A percentile compares a stretch with the other conserved stretches of the same genome.
Conservation (phyloP, 2,113 vertebrate species). For the Lophotis ruficrista region DNA sequence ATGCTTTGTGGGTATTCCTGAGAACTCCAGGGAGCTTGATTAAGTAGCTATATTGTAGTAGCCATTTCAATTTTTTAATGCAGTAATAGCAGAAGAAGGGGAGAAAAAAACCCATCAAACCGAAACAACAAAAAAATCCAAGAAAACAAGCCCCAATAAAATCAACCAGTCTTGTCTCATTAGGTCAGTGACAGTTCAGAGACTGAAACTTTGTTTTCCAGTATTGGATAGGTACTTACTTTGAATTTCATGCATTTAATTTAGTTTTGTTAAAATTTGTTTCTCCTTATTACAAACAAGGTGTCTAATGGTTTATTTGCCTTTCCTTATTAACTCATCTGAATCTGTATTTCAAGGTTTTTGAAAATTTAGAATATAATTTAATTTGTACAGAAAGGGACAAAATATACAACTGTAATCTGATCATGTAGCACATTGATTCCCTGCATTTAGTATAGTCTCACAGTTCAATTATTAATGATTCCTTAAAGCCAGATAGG, state of each 20-base stretch:
- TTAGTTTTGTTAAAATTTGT: not conserved
- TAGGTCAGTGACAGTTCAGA: not conserved
- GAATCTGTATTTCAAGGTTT: not conserved
- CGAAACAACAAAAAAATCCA: too few relatives aligned
- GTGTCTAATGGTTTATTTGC: not conserved
- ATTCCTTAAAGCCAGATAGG: not conserved
- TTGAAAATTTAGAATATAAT: not conserved
- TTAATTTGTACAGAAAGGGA: not conserved
- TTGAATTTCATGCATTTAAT: not conserved
- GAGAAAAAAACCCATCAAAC: too few relatives aligned
- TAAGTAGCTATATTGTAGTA: not conserved
- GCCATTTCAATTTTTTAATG: not conserved
- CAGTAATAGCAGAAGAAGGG: not conserved
- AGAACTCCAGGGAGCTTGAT: not conserved
- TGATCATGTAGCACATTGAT: not conserved
- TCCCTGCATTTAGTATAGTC: not conserved
- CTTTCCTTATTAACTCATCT: not conserved
- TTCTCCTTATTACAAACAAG: not conserved
- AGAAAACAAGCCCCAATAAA: not conserved
- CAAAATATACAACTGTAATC: not conserved
- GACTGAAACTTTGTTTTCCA: not conserved
- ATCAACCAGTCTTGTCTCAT: not conserved
- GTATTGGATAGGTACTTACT: not conserved
- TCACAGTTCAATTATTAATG: not conserved
- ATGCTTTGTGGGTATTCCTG: not conserved